Evolutionary conservation across 2,888 invertebrate species (phyloP).

Genomic region (Bembecia ichneumoniformis): DNA sequence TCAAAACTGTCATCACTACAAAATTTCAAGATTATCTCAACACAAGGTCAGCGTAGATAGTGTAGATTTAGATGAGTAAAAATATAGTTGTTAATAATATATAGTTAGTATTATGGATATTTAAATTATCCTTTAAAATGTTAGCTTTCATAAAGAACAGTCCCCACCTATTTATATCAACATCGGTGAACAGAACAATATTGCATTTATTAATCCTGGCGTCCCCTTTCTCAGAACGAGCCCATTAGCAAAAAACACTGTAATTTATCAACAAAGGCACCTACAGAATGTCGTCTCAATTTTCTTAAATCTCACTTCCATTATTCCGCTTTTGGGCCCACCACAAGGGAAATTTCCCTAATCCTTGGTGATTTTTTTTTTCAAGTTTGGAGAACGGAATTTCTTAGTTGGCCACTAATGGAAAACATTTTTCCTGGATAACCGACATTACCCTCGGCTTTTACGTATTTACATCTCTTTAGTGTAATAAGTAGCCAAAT

Average conservation of each 20-base stretch:
- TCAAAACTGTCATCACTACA: too few species aligned
- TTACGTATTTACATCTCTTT: conserved; percentile 3
- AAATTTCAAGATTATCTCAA: too few species aligned
- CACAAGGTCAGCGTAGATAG: too few species aligned
- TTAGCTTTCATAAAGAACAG: not conserved
- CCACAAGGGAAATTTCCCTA: conserved; percentile 52
- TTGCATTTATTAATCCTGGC: conserved; percentile 13
- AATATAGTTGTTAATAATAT: too few species aligned
- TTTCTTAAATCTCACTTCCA: conserved; percentile 43
- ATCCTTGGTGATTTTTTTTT: conserved; percentile 40
- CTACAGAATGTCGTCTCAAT: conserved; percentile 38
- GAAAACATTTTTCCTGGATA: not conserved
- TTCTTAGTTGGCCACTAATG: conserved; percentile 12
- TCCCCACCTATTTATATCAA: not conserved
- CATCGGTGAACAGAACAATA: not conserved
- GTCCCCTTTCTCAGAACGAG: conserved; percentile 25
- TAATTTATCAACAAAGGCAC: conserved; percentile 60
- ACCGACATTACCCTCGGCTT: not conserved
- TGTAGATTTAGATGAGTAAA: too few species aligned
- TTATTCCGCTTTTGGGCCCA: conserved; percentile 49
- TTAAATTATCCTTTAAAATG: not conserved
- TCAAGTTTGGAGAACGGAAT: conserved; percentile 21
- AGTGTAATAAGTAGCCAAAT: not conserved
- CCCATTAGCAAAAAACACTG: conserved; percentile 56
- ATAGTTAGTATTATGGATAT: too few species aligned